Conservation (phyloP, 2,113 vertebrate genomes). For the Pseudois nayaur region DNA sequence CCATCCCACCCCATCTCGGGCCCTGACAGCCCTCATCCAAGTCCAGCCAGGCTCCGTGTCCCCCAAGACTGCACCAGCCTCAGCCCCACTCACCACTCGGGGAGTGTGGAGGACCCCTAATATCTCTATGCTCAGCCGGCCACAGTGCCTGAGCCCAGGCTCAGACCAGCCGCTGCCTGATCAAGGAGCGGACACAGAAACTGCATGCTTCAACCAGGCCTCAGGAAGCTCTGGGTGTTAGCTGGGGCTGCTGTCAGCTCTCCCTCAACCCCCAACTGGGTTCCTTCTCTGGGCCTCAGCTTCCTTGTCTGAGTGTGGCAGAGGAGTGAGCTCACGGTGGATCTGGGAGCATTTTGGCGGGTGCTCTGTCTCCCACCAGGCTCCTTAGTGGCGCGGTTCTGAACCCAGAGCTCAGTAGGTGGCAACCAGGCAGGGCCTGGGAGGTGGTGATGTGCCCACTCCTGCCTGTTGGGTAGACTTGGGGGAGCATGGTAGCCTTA, state of each 20-base stretch:
- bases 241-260: background rate
- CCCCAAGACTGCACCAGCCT: background rate
- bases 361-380: background rate
- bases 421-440: background rate
- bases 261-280: accelerated
- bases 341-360: background rate
- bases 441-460: background rate
- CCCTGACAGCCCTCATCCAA: background rate
- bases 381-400: accelerated
- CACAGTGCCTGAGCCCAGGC: background rate
- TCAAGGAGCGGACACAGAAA: accelerated
- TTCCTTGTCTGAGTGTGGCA: background rate
- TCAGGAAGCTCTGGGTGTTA: background rate
- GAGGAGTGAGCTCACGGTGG: background rate
- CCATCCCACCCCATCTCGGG: background rate
- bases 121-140: background rate
- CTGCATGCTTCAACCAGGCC: background rate
- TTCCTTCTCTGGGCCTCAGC: background rate
- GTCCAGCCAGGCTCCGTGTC: background rate
- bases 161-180: background rate
- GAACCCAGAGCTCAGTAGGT: background rate
- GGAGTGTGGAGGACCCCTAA: background rate
- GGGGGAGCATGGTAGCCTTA: background rate
- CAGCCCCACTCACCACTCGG: background rate
- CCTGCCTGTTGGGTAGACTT: background rate